Conservation (phyloP, 35 echinoderm and acorn worm species). For the Ophioderma brevispina region DNA sequence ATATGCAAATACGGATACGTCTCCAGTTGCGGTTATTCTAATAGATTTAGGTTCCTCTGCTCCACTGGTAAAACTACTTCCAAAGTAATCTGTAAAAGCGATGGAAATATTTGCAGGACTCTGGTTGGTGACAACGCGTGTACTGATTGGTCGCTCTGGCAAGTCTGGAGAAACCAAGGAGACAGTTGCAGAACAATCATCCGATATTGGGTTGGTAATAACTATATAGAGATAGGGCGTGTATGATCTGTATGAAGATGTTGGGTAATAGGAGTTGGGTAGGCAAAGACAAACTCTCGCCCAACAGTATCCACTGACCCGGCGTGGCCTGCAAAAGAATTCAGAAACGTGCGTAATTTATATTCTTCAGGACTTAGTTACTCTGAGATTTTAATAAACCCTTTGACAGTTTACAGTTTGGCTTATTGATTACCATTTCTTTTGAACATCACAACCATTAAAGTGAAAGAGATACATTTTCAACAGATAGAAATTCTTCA, state of each 20-base stretch:
- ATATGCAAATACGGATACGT: background rate
- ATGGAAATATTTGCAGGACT: background rate
- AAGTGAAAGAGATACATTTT: too few species aligned
- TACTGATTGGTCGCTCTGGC: background rate
- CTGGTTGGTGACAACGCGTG: background rate
- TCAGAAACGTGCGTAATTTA: too few species aligned
- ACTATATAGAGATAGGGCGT: background rate
- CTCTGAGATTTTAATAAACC: too few species aligned
- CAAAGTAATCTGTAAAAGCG: background rate
- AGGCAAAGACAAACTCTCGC: background rate
- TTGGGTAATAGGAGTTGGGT: background rate
- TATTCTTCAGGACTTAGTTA: too few species aligned
- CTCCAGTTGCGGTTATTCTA: background rate
- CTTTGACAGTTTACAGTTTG: too few species aligned
- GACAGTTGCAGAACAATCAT: background rate
- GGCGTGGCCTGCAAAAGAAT: background rate
- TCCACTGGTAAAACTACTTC: background rate
- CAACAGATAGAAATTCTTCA: too few species aligned
- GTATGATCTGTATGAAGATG: background rate
- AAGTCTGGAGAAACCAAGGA: background rate
- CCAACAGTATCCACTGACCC: background rate
- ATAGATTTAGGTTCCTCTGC: background rate
- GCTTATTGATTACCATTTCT: too few species aligned
- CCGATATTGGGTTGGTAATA: background rate
- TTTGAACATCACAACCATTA: too few species aligned